Conservation (phyloP, 2,113 vertebrate species). For the Vulpes lagopus region DNA sequence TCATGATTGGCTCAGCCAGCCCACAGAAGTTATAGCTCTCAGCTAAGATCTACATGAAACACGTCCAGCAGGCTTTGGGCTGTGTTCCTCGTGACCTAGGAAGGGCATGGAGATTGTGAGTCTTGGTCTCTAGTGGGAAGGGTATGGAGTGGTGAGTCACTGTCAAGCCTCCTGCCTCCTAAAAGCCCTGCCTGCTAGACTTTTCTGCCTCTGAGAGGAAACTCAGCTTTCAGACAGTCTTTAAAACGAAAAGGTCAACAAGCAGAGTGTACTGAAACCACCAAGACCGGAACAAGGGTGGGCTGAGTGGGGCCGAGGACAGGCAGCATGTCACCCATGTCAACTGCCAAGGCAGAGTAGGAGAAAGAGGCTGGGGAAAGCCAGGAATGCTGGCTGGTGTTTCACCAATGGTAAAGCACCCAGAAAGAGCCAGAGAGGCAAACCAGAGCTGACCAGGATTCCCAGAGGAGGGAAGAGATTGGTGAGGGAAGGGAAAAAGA, state of each 20-base stretch:
- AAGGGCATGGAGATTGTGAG: not conserved
- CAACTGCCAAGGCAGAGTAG: slow-evolving; percentile 11
- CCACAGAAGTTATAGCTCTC: slow-evolving; percentile 45
- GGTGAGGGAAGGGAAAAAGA: slow-evolving; percentile 36
- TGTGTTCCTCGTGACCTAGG: slow-evolving; percentile 39
- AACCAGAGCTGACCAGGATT: not conserved
- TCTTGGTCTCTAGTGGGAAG: not conserved
- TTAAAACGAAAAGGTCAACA: not conserved
- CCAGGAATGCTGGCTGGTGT: not conserved
- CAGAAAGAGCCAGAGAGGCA: not conserved
- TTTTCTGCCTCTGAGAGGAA: not conserved
- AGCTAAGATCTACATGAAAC: not conserved
- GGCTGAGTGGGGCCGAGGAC: not conserved
- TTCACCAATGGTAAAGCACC: not conserved
- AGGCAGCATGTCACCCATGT: not conserved
- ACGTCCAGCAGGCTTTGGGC: not conserved
- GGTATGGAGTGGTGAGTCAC: not conserved
- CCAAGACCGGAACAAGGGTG: not conserved
- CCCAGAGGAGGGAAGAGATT: not conserved
- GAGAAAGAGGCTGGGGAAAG: slow-evolving; percentile 14
- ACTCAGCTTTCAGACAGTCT: not conserved
- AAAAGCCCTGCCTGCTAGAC: not conserved
- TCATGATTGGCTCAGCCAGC: not conserved
- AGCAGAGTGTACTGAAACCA: not conserved
- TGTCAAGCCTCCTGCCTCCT: not conserved